These are phyloP conservation scores for Coenobita brevimanus DNA, from an alignment of 1,140 invertebrate genomes.

Conservation along the genomic window DNA sequence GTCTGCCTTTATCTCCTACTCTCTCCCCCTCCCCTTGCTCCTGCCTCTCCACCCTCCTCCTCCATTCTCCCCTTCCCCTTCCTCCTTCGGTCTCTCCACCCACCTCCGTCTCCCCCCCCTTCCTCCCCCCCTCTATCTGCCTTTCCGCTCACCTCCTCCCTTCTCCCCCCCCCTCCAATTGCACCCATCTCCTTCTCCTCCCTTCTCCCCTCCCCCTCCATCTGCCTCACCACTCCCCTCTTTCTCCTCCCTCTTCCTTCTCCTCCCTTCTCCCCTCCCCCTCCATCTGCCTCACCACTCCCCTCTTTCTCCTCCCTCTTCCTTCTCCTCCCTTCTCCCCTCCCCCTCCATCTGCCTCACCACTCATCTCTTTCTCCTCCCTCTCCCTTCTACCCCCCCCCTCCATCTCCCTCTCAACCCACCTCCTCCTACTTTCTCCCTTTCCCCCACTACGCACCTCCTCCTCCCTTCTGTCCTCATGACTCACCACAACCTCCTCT, in stretches of 20 bases:
- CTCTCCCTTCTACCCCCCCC: background rate
- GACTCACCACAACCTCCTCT: conserved; percentile 35
- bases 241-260: background rate
- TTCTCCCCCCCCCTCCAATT: background rate
- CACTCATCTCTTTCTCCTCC: background rate
- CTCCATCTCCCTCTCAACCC: conserved; percentile 8
- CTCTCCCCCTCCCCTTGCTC: too few relatives aligned
- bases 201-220: background rate
- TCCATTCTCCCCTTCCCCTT: too few relatives aligned
- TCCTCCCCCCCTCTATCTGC: too few relatives aligned
- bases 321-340: background rate
- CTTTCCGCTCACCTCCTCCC: too few relatives aligned
- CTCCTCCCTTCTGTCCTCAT: conserved; percentile 15
- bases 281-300: too few relatives aligned
- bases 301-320: background rate
- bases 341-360: background rate
- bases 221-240: background rate
- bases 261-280: too few relatives aligned
- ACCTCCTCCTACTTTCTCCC: background rate
- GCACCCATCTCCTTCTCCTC: background rate
- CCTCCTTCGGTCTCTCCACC: background rate
- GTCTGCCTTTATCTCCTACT: too few relatives aligned
- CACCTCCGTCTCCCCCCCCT: background rate
- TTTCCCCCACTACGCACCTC: background rate
- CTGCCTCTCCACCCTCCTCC: too few relatives aligned